These are phyloP conservation scores for Hydriomena furcata DNA, from an alignment of 2,888 invertebrate species.

Conservation along the genomic window DNA sequence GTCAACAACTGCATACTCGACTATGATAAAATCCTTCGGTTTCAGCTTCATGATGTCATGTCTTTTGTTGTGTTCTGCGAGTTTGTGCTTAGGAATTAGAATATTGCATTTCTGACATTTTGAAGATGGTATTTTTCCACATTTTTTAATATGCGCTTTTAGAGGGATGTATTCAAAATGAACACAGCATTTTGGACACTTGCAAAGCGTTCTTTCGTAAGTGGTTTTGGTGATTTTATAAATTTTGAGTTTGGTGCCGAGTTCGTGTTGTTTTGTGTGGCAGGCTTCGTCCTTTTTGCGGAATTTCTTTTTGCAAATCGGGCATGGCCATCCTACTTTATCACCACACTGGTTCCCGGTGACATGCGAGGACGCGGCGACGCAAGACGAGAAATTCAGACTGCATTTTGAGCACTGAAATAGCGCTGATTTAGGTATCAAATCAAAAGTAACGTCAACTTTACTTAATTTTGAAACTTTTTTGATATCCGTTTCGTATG, in stretches of 20 bases:
- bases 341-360: not conserved
- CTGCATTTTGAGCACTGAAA: slow-evolving; percentile 47
- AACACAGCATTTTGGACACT: slow-evolving; percentile 46
- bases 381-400: slow-evolving; percentile 41
- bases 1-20: slow-evolving; percentile 15
- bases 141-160: slow-evolving; percentile 38
- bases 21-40: slow-evolving; percentile 26
- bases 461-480: not conserved
- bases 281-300: slow-evolving; percentile 31
- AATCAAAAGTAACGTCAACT: slow-evolving; percentile 5
- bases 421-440: slow-evolving; percentile 42
- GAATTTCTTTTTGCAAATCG: slow-evolving; percentile 44
- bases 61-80: slow-evolving; percentile 7
- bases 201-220: slow-evolving; percentile 40
- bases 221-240: slow-evolving; percentile 38
- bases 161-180: slow-evolving; percentile 48
- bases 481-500: slow-evolving; percentile 8
- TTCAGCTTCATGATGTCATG: slow-evolving; percentile 23
- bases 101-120: slow-evolving; percentile 43
- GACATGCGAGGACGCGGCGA: slow-evolving; percentile 14
- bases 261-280: slow-evolving; percentile 50
- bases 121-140: slow-evolving; percentile 12
- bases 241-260: slow-evolving; percentile 42
- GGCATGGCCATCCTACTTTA: not conserved
- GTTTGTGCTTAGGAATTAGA: slow-evolving; percentile 4